Evolutionary conservation across 2,113 vertebrate genomes (phyloP), one percentile per base, ranked within the genome.

Genomic region (Lagopus leucura): DNA sequence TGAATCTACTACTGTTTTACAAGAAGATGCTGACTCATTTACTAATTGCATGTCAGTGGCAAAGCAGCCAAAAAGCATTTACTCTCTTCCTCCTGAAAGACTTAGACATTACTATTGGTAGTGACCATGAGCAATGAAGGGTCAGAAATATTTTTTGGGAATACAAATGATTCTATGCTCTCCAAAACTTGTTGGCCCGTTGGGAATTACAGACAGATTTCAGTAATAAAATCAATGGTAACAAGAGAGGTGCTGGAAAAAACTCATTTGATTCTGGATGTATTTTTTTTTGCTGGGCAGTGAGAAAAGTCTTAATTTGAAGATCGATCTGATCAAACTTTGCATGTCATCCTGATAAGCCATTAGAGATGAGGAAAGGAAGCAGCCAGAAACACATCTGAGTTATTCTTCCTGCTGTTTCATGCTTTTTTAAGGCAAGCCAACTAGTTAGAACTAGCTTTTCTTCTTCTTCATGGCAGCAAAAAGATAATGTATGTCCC

Each of bases 21-120:
- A 76, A 93, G 82, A 90, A 92, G 22, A 3, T 84, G 92, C 91
- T 93, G 90, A 93, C 40, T 96, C 82, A 93, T 92, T 94, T 92
- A 43, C 50, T 60, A 73, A 72, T 45, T 88, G 6, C 6, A 11
- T 43, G 40, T 69, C 2, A 0, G 25, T 30, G 43, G 45, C 28
- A 66, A 90, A 89, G 47, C 60, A 80, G 72, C 58, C 24, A n/a
- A 60, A 70, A 85, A 74, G 16, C 16, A 4, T 32, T 32, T 50
- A 50, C 8, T 60, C 28, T 73, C 27, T 78, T 91, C 69, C 89
- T 92, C 27, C 25, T 66, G 50, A 85, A 94, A 61, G 64, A 24
- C 4, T 15, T 38, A 60, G 9, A 27, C 5, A 3, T 61, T 50
- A n/a, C 16, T 69, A 2, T 36, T 0, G 0, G 11, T 43, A 80